phyloP scores from a whole-genome alignment of 2,797 vertebrate genomes.

The Erpetoichthys calabaricus region DNA sequence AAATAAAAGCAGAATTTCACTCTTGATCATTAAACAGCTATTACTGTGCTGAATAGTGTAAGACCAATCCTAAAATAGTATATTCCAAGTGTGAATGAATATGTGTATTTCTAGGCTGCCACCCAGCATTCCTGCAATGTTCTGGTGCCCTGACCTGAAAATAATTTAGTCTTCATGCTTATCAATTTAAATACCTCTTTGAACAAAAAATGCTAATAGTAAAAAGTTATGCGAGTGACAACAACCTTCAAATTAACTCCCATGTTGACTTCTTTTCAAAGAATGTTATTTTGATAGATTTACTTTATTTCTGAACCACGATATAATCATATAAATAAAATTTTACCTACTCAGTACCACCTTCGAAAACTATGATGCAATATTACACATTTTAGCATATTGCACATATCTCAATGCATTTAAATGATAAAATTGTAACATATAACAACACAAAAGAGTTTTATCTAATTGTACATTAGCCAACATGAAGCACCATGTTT shows the following conservation, averaged over 20 bases:
- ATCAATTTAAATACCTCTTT: neutral
- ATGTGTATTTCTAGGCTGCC: neutral
- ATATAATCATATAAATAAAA: conserved; percentile 4
- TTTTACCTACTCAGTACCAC: neutral
- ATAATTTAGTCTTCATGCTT: neutral
- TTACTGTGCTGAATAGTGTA: neutral
- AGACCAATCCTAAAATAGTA: conserved; percentile 3
- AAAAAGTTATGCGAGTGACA: neutral
- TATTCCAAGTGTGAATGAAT: conserved; percentile 1
- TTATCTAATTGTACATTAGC: no score
- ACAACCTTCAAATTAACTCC: neutral
- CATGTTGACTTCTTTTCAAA: neutral
- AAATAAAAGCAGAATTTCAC: no score
- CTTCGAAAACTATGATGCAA: neutral
- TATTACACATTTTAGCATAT: neutral
- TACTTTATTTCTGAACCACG: conserved; percentile 11
- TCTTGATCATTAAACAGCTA: no score
- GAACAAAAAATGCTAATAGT: neutral
- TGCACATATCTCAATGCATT: no score
- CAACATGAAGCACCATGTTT: no score
- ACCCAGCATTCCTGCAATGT: neutral
- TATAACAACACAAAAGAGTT: no score
- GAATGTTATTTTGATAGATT: no score
- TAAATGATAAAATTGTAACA: no score
- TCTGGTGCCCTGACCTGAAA: neutral